Percentiles rank a stretch among this genome's conserved stretches.
Conservation (phyloP, 2,888 invertebrate genomes). For the Agrenia bidenticulata region DNA sequence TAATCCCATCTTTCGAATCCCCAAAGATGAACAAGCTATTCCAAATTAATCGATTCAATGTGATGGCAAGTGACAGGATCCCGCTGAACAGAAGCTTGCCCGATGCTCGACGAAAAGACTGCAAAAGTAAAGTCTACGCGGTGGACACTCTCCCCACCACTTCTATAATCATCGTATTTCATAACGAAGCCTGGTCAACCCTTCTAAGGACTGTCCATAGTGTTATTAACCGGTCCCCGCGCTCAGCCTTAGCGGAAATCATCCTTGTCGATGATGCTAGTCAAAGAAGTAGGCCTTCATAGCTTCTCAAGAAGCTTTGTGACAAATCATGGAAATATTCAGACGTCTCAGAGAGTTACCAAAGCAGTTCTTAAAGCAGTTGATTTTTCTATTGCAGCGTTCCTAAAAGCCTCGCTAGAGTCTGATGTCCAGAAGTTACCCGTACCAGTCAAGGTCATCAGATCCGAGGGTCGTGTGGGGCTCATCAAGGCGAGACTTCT, state of each 20-base stretch:
- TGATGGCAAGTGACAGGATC: conserved; percentile 83
- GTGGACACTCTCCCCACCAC: conserved; percentile 69
- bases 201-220: conserved; percentile 86
- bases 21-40: conserved; percentile 76
- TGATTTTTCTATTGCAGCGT: conserved; percentile 59
- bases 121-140: conserved; percentile 27
- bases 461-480: conserved; percentile 70
- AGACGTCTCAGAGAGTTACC: too few relatives aligned
- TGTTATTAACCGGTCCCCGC: conserved; percentile 84
- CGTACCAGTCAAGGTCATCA: conserved; percentile 66
- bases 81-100: conserved; percentile 80
- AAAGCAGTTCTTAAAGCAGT: too few relatives aligned
- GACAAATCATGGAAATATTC: too few relatives aligned
- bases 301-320: not conserved
- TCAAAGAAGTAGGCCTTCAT: conserved; percentile 70
- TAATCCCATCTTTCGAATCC: conserved; percentile 72
- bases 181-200: conserved; percentile 99
- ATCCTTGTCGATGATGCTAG: conserved; percentile 88
- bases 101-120: conserved; percentile 72
- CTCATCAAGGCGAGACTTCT: conserved; percentile 78
- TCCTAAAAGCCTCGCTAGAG: conserved; percentile 66
- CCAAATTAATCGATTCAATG: conserved; percentile 81
- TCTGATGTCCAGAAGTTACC: conserved; percentile 66
- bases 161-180: conserved; percentile 93
- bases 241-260: conserved; percentile 73